Conservation (phyloP, 2,113 vertebrate genomes). For the Aspidoscelis tigris region DNA sequence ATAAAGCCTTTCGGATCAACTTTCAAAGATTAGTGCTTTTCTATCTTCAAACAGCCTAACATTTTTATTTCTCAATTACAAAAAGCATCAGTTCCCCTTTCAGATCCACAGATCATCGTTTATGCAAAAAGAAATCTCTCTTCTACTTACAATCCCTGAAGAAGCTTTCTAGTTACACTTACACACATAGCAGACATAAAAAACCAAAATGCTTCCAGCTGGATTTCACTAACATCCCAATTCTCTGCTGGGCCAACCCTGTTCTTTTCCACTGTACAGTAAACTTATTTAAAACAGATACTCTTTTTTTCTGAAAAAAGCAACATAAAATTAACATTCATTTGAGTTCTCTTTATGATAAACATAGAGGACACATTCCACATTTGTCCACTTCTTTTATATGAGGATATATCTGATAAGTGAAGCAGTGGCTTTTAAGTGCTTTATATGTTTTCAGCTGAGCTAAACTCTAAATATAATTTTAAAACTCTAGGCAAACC, state of each 20-base stretch:
- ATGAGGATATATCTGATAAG: conserved; percentile 34
- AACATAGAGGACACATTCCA: conserved; percentile 19
- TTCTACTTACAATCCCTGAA: conserved; percentile 29
- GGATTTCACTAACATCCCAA: conserved; percentile 17
- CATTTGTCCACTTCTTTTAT: neutral
- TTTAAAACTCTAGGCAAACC: conserved; percentile 24
- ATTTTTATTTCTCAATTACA: conserved; percentile 56
- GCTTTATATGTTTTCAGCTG: conserved; percentile 46
- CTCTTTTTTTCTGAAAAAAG: conserved; percentile 26
- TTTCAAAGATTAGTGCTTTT: conserved; percentile 30
- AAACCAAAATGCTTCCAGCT: conserved; percentile 37
- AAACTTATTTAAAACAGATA: conserved; percentile 47
- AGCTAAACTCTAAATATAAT: neutral
- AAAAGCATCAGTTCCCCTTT: conserved; percentile 39
- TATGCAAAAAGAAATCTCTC: conserved; percentile 24
- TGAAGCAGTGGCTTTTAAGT: conserved; percentile 34
- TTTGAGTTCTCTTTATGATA: neutral
- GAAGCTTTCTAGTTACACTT: conserved; percentile 14
- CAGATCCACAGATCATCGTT: conserved; percentile 45
- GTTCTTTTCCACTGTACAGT: conserved; percentile 60
- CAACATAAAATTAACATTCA: conserved; percentile 46
- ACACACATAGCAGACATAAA: neutral
- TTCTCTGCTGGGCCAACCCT: conserved; percentile 46
- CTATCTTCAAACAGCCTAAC: conserved; percentile 19
- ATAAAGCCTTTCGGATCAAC: neutral